phyloP scores from a whole-genome alignment of 2,113 vertebrate genomes.

The Athene cunicularia region DNA sequence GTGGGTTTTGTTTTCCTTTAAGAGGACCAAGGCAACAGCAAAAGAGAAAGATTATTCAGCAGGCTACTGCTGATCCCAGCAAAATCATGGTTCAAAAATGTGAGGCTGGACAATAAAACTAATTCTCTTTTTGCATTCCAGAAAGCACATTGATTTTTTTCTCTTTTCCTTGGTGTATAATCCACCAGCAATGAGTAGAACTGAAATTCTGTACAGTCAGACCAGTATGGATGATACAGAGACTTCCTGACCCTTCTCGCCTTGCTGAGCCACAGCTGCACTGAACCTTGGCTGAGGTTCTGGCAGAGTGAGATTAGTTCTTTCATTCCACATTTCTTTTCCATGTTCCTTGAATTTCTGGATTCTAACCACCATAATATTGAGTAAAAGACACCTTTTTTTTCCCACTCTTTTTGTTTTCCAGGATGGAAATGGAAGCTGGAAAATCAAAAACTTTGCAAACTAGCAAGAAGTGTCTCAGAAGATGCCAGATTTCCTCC shows the following conservation, averaged over 20 bases:
- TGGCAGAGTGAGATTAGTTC: background rate
- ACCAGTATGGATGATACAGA: background rate
- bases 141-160: conserved; percentile 24
- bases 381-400: background rate
- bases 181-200: background rate
- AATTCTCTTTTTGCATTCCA: background rate
- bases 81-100: conserved; percentile 25
- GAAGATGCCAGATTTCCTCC: background rate
- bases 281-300: background rate
- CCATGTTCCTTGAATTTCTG: background rate
- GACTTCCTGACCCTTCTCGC: background rate
- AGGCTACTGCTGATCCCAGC: conserved; percentile 15
- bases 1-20: background rate
- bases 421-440: background rate
- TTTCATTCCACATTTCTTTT: background rate
- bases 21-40: background rate
- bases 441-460: background rate
- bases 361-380: background rate
- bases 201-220: background rate
- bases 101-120: conserved; percentile 22
- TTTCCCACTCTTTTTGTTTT: background rate
- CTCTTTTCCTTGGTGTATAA: background rate
- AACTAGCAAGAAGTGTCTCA: background rate
- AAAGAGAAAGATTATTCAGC: conserved; percentile 31
- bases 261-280: background rate